Evolutionary conservation across 2,113 vertebrate species (phyloP), one percentile per base, ranked within the genome.

Genomic region (Typhlomys cinereus): DNA sequence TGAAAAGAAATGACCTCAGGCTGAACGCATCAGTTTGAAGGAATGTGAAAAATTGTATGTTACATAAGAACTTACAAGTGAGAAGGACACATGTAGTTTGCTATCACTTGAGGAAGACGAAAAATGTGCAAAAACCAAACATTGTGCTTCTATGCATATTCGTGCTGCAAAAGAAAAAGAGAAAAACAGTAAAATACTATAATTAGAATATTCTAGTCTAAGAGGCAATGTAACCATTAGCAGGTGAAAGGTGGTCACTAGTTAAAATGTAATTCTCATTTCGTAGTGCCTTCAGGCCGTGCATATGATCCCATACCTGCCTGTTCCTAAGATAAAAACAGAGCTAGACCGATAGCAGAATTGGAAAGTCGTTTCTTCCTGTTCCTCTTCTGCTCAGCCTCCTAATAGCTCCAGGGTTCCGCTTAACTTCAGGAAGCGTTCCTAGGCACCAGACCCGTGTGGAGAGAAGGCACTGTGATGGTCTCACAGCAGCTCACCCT

Each of bases 151-250:
- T 29, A 17, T 75, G 52, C 1, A 48, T 69, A 41, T 4, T 25
- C 62, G 12, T 5, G 64, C 46, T 87, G 23, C 54, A 73, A 78
- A 79, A 34, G 59, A 67, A 71, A 80, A 61, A 86, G 76, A 91
- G 20, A 69, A 74, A 73, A 57, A 23, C 15, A 39, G 46, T 50
- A 81, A 92, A 29, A 79, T 31, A 66, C 41, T 78, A 5, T 4
- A 84, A 62, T 71, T n/a, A 59, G 14, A 36, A 54, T 29, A n/a
- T 25, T 92, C 85, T 86, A 31, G 73, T 79, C 86, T 95, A 84
- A 74, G 81, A 71, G 34, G 29, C 20, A 27, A 71, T 23, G 27
- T 71, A 21, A 59, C 20, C 67, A 34, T 27, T 71, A 78, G 62
- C 54, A 66, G 31, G 3, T 12, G 25, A 31, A 52, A 66, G 9